Evolutionary conservation across 2,888 invertebrate genomes (phyloP).

Genomic region (Orthonevra nobilis): DNA sequence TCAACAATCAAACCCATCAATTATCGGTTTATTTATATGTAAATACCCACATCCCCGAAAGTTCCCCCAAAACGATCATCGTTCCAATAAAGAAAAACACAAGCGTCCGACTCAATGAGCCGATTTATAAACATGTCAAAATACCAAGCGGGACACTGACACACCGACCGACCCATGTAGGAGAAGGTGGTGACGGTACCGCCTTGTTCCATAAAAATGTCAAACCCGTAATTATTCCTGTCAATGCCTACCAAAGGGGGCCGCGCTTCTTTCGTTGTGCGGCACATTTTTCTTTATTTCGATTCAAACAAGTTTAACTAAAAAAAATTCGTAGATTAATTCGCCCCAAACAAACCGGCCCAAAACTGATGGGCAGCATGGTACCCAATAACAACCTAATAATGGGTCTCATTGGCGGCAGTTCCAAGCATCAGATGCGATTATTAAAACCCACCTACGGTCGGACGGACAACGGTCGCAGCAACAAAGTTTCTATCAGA

Average conservation of each 20-base stretch:
- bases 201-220: constrained; percentile 65
- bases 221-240: constrained; percentile 64
- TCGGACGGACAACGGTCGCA: not conserved
- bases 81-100: not conserved
- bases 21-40: constrained; percentile 70
- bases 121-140: constrained; percentile 70
- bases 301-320: not conserved
- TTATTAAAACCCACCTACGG: constrained; percentile 33
- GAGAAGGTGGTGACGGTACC: constrained; percentile 52
- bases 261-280: constrained; percentile 9
- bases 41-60: constrained; percentile 44
- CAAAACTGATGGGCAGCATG: not conserved
- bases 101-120: constrained; percentile 52
- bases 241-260: constrained; percentile 23
- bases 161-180: constrained; percentile 5
- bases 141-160: constrained; percentile 52
- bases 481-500: too few relatives aligned
- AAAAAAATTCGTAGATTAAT: constrained; percentile 46
- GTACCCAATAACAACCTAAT: not conserved
- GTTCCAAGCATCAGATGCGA: constrained; percentile 1
- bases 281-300: not conserved
- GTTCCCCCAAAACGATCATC: not conserved
- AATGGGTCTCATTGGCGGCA: constrained; percentile 2
- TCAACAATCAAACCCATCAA: constrained; percentile 64
- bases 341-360: constrained; percentile 17